Evolutionary conservation across 1,140 invertebrate genomes (phyloP), one percentile per base, ranked within the genome.

Genomic region (Bombus turneri): DNA sequence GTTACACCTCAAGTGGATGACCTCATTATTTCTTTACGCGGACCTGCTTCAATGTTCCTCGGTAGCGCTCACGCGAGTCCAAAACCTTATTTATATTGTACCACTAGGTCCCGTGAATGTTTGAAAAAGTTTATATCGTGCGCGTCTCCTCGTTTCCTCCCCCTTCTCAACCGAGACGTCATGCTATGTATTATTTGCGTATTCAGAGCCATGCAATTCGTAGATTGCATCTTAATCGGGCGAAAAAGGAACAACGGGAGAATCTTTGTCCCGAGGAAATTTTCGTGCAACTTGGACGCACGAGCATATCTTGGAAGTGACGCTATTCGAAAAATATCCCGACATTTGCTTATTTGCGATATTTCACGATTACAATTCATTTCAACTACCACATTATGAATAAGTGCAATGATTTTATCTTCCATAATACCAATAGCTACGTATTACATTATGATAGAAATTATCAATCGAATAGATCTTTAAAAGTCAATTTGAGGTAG

Each of bases 61-160:
- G n/a, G 31, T 39, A 57, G 31, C 34, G 8, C 47, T 57, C 83
- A 80, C 76, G 75, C 76, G 68, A 80, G 76, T 31, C 83, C 53
- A 53, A 81, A 85, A 81, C 78, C 77, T 85, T 81, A 85, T 85
- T 64, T 81, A 85, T 85, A 81, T 81, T 85, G 53, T 71, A 81
- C 31, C 53, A 37, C 22, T 43, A 47, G 39, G 15, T 66, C 43
- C 78, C 57, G 6, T 74, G 59, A 81, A 85, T 81, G 77, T 74
- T 85, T 85, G 83, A 85, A 81, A 85, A 73, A 81, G 68, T 85
- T 85, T 64, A 73, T 74, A 39, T 73, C 69, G 41, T 31, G 59
- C 77, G 57, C 83, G 57, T 31, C 34, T 53, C n/a, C 8, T 41
- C 34, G 10, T 71, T 39, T 4, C 37, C 12, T 39, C 37, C 25